A percentile compares a stretch with the other conserved stretches of the same genome.
Conservation (phyloP, 2,113 vertebrate genomes). For the Tautogolabrus adspersus region DNA sequence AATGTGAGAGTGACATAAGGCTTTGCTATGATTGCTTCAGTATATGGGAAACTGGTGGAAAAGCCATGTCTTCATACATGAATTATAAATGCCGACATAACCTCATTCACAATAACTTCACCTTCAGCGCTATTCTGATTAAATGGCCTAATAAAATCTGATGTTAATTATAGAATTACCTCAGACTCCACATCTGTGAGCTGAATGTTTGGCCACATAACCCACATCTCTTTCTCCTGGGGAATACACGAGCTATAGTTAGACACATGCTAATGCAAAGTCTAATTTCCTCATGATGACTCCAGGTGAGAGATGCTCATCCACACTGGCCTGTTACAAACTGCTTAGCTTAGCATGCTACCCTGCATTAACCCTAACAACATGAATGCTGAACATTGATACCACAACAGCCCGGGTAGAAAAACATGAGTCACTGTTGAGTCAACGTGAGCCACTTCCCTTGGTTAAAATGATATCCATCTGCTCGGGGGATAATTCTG, state of each 20-base stretch:
- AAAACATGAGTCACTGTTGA: conserved; percentile 20
- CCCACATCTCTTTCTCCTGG: conserved; percentile 50
- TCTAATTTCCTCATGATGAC: conserved; percentile 41
- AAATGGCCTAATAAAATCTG: conserved; percentile 58
- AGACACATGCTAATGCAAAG: conserved; percentile 28
- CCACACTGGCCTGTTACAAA: not conserved
- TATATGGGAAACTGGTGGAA: conserved; percentile 8
- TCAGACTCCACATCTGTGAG: conserved; percentile 40
- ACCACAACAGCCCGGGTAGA: conserved; percentile 13
- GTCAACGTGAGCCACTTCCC: conserved; percentile 42
- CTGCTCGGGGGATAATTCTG: conserved; percentile 16
- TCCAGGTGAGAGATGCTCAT: conserved; percentile 35
- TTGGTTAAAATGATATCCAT: conserved; percentile 18
- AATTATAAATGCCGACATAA: conserved; percentile 52
- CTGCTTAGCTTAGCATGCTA: not conserved
- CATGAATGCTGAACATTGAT: not conserved
- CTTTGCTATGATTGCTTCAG: conserved; percentile 9
- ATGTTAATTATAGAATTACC: conserved; percentile 60
- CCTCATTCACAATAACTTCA: conserved; percentile 53
- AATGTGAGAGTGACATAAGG: not conserved
- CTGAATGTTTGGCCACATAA: conserved; percentile 39
- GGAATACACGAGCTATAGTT: conserved; percentile 59
- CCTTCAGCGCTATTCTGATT: conserved; percentile 46
- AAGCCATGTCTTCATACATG: conserved; percentile 32
- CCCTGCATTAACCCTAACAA: not conserved